These are phyloP conservation scores for Ataeniobius toweri DNA, from an alignment of 2,797 vertebrate species.

Conservation along the genomic window DNA sequence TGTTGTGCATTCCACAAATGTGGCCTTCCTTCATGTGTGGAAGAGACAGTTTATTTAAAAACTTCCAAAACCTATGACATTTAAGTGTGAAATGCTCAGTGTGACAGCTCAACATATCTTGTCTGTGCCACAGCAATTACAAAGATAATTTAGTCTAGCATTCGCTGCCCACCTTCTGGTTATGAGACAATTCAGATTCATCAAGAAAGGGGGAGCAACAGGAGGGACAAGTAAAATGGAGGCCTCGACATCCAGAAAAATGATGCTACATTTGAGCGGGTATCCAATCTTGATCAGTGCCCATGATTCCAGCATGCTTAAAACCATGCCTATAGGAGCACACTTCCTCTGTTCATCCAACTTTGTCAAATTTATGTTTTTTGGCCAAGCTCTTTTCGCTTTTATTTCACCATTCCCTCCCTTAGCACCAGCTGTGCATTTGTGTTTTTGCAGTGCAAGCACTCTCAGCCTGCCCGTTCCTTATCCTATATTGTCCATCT, in stretches of 20 bases:
- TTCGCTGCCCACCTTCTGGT: conserved; percentile 53
- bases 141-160: conserved; percentile 28
- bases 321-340: conserved; percentile 39
- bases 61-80: neutral
- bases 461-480: conserved; percentile 30
- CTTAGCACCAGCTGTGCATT: conserved; percentile 33
- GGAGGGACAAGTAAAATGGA: conserved; percentile 16
- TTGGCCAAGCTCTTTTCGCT: conserved; percentile 7
- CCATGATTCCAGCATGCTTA: conserved; percentile 43
- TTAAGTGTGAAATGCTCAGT: neutral
- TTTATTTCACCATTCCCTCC: conserved; percentile 36
- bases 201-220: conserved; percentile 50
- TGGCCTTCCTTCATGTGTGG: too few relatives aligned
- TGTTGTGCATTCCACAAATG: too few relatives aligned
- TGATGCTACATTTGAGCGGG: conserved; percentile 53
- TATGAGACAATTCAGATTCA: conserved; percentile 64
- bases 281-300: conserved; percentile 52
- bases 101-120: conserved; percentile 1
- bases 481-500: conserved; percentile 56
- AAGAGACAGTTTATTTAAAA: neutral
- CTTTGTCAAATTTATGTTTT: conserved; percentile 21
- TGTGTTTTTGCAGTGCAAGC: conserved; percentile 56
- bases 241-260: conserved; percentile 44
- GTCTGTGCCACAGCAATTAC: neutral
- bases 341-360: conserved; percentile 30